Base-by-base conservation (phyloP, 2,888 invertebrate species). In the Cheilosia urbana region DNA sequence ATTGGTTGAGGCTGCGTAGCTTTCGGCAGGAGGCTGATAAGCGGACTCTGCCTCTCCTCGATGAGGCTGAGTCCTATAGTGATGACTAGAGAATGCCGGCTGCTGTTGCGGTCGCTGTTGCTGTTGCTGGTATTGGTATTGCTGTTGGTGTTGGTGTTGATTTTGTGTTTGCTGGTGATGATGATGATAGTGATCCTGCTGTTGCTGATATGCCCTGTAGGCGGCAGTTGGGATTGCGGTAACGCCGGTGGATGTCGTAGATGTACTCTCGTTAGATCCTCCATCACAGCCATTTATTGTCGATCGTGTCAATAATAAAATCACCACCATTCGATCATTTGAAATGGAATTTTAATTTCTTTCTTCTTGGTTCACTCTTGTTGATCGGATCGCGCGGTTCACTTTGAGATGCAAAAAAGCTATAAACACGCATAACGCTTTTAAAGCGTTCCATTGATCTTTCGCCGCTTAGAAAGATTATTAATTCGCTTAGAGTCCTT, bases 291-390 rank as follows among this genome's bases (percentile, higher is more conserved):
- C 90, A 89, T 90, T 90, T 89, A 89, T 88, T 87, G 89, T 89
- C 87, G 88, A 91, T 91, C 91, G 92, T 90, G 92, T 90, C 90
- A 92, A 90, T 90, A 92, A 90, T 90, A 92, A 91, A 91, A 92
- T 92, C 91, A 92, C 92, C 91, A 92, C 92, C 92, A 92, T 92
- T 92, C 92, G 92, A 92, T 91, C 92, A 92, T 92, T 91, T 91
- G 92, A 90, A 88, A 89, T 77, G 80, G 72, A 83, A 87, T 88
- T 87, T 87, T 85, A 88, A 73, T 78, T 87, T 87, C 76, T 69
- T 72, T 66, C 73, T 72, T 87, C 84, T 88, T 79, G 17, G 27
- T 68, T 75, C 42, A 57, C 68, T 27, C 27, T 53, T 79, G 42
- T 65, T 9, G 19, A 27, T 73, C 42, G 63, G n/a, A 11, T 49